These are phyloP conservation scores for Drusus annulatus DNA, from an alignment of 1,140 invertebrate genomes.

Conservation along the genomic window DNA sequence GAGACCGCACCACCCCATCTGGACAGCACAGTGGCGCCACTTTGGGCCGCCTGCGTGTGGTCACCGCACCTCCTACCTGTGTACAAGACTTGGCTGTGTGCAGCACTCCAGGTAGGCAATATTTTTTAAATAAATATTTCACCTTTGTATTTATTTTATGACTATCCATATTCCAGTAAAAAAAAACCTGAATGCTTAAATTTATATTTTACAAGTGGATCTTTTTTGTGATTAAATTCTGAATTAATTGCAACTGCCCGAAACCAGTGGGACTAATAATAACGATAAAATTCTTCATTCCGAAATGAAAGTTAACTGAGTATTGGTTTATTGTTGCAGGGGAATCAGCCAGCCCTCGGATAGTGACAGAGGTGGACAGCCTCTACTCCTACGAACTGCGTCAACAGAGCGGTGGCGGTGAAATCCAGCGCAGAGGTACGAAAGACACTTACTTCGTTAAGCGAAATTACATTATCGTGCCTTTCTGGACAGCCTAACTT, in stretches of 20 bases:
- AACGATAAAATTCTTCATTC: too few relatives aligned
- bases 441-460: neutral
- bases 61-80: constrained; percentile 74
- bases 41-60: constrained; percentile 74
- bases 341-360: constrained; percentile 73
- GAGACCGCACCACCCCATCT: constrained; percentile 47
- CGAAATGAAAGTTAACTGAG: neutral
- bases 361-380: constrained; percentile 74
- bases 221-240: too few relatives aligned
- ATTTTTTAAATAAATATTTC: too few relatives aligned
- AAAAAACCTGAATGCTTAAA: too few relatives aligned
- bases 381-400: constrained; percentile 69
- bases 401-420: constrained; percentile 43
- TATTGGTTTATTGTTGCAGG: constrained; percentile 58
- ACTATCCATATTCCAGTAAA: too few relatives aligned
- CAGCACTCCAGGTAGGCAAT: constrained; percentile 60
- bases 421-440: constrained; percentile 55
- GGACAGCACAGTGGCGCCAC: constrained; percentile 67
- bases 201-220: too few relatives aligned
- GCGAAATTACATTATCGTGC: too few relatives aligned
- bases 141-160: too few relatives aligned
- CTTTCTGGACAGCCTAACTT: too few relatives aligned
- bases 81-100: constrained; percentile 70
- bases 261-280: too few relatives aligned
- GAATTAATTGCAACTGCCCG: too few relatives aligned